Evolutionary conservation across 2,888 invertebrate species (phyloP).

Genomic region (Drosophila mimetica): DNA sequence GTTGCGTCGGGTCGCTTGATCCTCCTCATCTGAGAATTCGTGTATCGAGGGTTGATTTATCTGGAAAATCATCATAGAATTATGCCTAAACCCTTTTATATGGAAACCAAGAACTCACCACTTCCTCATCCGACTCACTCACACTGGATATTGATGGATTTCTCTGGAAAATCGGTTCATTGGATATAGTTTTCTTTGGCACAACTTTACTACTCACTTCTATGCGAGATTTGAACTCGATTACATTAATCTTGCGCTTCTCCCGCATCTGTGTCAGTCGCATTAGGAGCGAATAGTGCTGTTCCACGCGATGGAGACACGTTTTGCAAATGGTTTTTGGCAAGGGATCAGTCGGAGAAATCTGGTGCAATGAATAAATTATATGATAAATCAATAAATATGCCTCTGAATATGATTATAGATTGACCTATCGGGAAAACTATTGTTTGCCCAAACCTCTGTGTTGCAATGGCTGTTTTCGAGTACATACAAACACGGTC

Average conservation of each 20-base stretch:
- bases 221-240: slow-evolving; percentile 40
- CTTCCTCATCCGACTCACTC: slow-evolving; percentile 36
- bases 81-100: too few relatives aligned
- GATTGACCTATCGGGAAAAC: background rate
- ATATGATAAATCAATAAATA: slow-evolving; percentile 4
- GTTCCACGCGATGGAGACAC: slow-evolving; percentile 87
- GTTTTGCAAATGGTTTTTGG: slow-evolving; percentile 89
- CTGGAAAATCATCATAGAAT: background rate
- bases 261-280: slow-evolving; percentile 80
- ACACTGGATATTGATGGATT: slow-evolving; percentile 63
- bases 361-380: slow-evolving; percentile 82
- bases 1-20: slow-evolving; percentile 15
- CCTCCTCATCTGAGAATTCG: slow-evolving; percentile 74
- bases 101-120: background rate
- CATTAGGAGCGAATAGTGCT: slow-evolving; percentile 85
- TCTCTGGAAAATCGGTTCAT: slow-evolving; percentile 27
- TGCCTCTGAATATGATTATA: background rate
- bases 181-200: too few relatives aligned
- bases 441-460: background rate
- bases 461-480: background rate
- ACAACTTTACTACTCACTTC: slow-evolving; percentile 24
- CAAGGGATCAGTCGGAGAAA: slow-evolving; percentile 87
- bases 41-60: background rate
- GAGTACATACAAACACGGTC: background rate
- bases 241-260: slow-evolving; percentile 64